phyloP scores from a whole-genome alignment of 2,113 vertebrate genomes.

The Phyllopteryx taeniolatus region DNA sequence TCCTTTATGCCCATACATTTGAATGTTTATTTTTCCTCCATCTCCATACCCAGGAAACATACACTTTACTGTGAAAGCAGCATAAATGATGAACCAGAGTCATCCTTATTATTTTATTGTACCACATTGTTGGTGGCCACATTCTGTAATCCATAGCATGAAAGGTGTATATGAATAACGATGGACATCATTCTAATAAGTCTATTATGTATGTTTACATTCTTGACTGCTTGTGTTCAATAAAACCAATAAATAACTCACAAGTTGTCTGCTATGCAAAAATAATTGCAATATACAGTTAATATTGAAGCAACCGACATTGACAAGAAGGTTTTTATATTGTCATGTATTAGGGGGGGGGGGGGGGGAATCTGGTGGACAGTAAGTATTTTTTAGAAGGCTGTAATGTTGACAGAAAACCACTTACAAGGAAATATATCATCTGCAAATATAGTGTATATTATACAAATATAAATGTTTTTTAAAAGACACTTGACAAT shows the following conservation, averaged over 20 bases:
- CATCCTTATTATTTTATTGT: conserved; percentile 56
- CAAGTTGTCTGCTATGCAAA: conserved; percentile 81
- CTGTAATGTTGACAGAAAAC: conserved; percentile 53
- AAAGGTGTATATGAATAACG: conserved; percentile 54
- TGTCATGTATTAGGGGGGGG: neutral
- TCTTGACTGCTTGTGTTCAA: conserved; percentile 36
- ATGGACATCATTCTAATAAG: conserved; percentile 57
- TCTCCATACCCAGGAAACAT: conserved; percentile 3
- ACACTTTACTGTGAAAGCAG: conserved; percentile 41
- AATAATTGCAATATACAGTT: conserved; percentile 81
- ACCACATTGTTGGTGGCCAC: conserved; percentile 57
- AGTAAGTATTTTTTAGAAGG: conserved; percentile 26
- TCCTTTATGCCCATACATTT: neutral
- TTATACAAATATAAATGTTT: conserved; percentile 73
- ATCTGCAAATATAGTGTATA: conserved; percentile 67
- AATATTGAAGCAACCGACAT: conserved; percentile 78
- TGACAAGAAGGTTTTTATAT: conserved; percentile 59
- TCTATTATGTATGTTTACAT: conserved; percentile 25
- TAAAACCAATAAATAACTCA: conserved; percentile 59
- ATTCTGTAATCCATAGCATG: conserved; percentile 53
- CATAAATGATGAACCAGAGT: conserved; percentile 34
- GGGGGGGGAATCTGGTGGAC: no score
- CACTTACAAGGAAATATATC: conserved; percentile 65
- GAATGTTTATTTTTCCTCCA: neutral
- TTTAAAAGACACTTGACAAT: conserved; percentile 62